Base-by-base conservation (phyloP, 2,113 vertebrate species). In the Microtus ochrogaster region DNA sequence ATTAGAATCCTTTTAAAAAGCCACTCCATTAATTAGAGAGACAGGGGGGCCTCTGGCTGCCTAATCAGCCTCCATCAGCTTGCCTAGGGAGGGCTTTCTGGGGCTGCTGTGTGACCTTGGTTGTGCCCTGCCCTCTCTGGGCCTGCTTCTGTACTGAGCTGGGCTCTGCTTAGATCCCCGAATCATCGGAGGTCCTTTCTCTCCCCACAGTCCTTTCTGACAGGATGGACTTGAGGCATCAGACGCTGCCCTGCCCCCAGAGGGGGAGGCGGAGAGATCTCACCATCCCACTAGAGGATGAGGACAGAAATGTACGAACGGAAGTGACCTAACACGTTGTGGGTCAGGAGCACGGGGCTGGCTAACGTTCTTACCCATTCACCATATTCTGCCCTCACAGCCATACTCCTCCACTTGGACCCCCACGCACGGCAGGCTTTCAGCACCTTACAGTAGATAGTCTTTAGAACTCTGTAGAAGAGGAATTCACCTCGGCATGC, bases 1-100 rank as follows among this genome's bases (percentile, higher is more conserved):
- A 99, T 99, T 99, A 99, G 98, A 98, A 99, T 99, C 98, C 98
- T 99, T 99, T 99, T 99, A 98, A 99, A 99, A 99, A 98, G 98
- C 98, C 98, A 99, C 99, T 99, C 98, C 98, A 98, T 99, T 99
- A 99, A 99, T 99, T 98, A 99, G 98, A 97, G 98, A 98, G 99
- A 99, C 98, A 98, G 98, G 98, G 98, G 98, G 98, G 98, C 98
- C 98, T 99, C 98, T 98, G 98, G 98, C 98, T 97, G 98, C 98
- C 98, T 98, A 98, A 98, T 98, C 98, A 97, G 98, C 98, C 97
- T 98, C 98, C 97, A 98, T 98, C 98, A 98, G 98, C 95, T 96
- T 89, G 95, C 98, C 98, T 97, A 97, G 97, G 98, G 98, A 98
- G 97, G 97, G 97, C 98, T 98, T 98, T 98, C 97, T 98, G 98